These are phyloP conservation scores for Procambarus clarkii DNA, from an alignment of 1,140 invertebrate genomes.

Conservation along the genomic window DNA sequence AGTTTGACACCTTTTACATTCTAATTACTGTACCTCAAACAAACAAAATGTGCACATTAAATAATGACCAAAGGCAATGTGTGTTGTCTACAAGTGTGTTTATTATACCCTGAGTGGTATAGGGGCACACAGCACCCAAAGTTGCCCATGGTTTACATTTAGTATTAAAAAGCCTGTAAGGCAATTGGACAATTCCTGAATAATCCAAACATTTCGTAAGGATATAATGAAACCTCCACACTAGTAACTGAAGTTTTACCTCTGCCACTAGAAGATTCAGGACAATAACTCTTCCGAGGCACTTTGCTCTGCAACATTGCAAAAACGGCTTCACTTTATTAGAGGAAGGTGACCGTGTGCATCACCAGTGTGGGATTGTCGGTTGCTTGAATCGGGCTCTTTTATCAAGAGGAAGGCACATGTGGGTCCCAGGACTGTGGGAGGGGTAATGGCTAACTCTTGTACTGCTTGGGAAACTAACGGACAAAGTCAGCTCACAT, in stretches of 20 bases:
- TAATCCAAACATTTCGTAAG: neutral
- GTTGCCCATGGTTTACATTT: neutral
- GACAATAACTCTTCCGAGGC: neutral
- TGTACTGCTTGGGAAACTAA: constrained; percentile 27
- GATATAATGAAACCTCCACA: too few species aligned
- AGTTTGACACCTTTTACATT: neutral
- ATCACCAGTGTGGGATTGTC: constrained; percentile 53
- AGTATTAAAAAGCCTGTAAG: constrained; percentile 18
- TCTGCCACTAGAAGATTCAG: constrained; percentile 10
- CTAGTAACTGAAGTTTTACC: neutral
- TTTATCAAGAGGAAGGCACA: constrained; percentile 62
- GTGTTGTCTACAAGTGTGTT: constrained; percentile 64
- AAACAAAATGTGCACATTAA: constrained; percentile 31
- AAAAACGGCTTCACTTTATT: constrained; percentile 15
- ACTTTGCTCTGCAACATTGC: constrained; percentile 16
- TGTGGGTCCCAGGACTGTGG: constrained; percentile 42
- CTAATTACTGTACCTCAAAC: constrained; percentile 1
- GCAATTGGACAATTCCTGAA: constrained; percentile 5
- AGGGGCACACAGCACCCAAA: constrained; percentile 52
- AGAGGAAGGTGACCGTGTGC: constrained; percentile 38
- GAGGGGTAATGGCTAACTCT: constrained; percentile 22
- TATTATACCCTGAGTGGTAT: constrained; percentile 65
- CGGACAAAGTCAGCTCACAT: constrained; percentile 21
- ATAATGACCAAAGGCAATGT: constrained; percentile 56
- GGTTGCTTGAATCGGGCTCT: constrained; percentile 58